phyloP scores from a whole-genome alignment of 2,888 invertebrate genomes.

The Bembecia ichneumoniformis region DNA sequence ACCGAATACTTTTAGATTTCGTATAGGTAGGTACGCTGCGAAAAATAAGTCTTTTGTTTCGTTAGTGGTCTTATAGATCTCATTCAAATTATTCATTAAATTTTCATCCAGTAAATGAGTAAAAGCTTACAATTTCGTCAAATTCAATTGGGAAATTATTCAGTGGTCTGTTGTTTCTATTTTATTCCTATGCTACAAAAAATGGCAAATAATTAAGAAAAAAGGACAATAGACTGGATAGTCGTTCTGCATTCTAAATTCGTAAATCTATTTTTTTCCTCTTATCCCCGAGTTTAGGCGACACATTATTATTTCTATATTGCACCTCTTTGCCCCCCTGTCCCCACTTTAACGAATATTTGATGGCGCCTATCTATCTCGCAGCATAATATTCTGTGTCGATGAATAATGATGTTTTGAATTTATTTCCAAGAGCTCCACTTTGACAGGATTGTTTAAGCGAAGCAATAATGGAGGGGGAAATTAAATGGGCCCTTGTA shows the following conservation, averaged over 20 bases:
- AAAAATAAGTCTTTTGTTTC: too few species aligned
- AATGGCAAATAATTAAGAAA: too few species aligned
- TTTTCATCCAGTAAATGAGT: too few species aligned
- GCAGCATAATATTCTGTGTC: constrained; percentile 44
- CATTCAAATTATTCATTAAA: too few species aligned
- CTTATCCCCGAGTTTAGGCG: neutral
- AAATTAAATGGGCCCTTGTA: neutral
- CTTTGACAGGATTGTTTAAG: constrained; percentile 22
- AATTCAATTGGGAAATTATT: too few species aligned
- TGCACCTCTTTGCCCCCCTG: neutral
- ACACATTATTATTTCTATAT: neutral
- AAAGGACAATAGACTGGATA: too few species aligned
- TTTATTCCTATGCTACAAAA: too few species aligned
- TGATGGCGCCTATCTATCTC: constrained; percentile 47
- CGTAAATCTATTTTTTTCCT: neutral
- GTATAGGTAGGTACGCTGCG: too few species aligned
- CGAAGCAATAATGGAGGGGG: neutral
- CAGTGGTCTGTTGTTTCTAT: too few species aligned
- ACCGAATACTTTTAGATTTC: too few species aligned
- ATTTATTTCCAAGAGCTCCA: constrained; percentile 36
- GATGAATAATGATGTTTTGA: constrained; percentile 54
- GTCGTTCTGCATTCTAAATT: neutral
- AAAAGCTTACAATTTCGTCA: too few species aligned
- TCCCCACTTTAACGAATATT: constrained; percentile 25
- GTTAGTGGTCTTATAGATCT: too few species aligned